Conservation (phyloP, 2,113 vertebrate species). For the Bujurquina vittata region DNA sequence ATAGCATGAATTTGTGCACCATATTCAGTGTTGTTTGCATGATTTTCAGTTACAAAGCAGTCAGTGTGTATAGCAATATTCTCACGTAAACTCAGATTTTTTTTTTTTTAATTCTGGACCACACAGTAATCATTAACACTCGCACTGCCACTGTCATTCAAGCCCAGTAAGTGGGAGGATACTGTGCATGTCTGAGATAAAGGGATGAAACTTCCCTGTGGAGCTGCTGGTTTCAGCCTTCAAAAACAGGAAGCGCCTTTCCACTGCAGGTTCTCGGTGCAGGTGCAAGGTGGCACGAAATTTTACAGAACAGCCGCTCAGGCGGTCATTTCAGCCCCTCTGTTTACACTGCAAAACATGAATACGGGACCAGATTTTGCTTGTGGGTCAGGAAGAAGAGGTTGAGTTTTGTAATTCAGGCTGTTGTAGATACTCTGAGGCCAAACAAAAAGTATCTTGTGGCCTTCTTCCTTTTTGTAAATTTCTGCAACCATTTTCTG, state of each 20-base stretch:
- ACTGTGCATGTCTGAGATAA: background rate
- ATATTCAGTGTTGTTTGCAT: slow-evolving; percentile 12
- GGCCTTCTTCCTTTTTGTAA: background rate
- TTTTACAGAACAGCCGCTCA: background rate
- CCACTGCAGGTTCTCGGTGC: background rate
- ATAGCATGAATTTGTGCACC: slow-evolving; percentile 1
- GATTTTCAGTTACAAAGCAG: background rate
- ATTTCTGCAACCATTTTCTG: background rate
- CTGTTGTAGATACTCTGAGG: background rate
- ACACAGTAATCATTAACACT: background rate
- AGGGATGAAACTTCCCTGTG: slow-evolving; percentile 6
- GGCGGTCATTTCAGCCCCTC: background rate
- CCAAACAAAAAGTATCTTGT: background rate
- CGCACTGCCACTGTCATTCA: background rate
- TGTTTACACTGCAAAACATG: background rate
- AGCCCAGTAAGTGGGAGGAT: background rate
- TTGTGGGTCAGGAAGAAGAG: background rate
- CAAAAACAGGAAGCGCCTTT: slow-evolving; percentile 9
- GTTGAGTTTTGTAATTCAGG: background rate
- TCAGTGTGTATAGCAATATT: background rate
- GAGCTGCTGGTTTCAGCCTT: slow-evolving; percentile 67
- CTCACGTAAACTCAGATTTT: background rate
- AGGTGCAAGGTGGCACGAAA: background rate
- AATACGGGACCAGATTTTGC: background rate
- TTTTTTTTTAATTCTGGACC: background rate